A percentile compares a stretch with the other conserved stretches of the same genome.
These are phyloP conservation scores for Hyla sarda DNA, from an alignment of 2,113 vertebrate genomes.

Conservation along the genomic window DNA sequence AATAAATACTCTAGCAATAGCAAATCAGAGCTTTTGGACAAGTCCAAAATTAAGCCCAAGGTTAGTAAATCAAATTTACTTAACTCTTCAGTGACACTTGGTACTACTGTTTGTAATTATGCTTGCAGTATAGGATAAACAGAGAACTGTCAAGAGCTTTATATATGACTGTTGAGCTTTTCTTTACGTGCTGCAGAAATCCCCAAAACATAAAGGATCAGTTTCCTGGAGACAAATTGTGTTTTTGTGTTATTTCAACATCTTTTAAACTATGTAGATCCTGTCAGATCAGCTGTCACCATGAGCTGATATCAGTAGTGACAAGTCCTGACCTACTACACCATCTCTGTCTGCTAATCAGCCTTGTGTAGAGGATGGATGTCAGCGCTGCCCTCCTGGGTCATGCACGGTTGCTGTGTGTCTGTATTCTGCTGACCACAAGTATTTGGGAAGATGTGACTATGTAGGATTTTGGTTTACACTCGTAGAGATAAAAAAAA, in stretches of 20 bases:
- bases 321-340: constrained; percentile 24
- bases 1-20: no score
- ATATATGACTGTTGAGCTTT: background rate
- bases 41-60: no score
- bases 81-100: no score
- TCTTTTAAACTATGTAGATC: background rate
- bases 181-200: background rate
- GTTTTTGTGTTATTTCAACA: constrained; percentile 30
- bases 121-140: background rate
- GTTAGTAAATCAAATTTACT: no score
- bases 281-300: constrained; percentile 13
- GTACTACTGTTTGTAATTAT: no score
- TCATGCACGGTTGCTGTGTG: background rate
- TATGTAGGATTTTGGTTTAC: background rate
- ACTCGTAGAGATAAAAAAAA: background rate
- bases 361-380: background rate
- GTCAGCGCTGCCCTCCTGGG: background rate
- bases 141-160: background rate
- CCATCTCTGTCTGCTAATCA: background rate
- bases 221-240: background rate
- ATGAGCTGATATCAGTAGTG: background rate
- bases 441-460: background rate
- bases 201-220: constrained; percentile 14
- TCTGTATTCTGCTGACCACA: background rate
- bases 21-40: no score